These are phyloP conservation scores for Cistogaster globosa DNA, from an alignment of 2,888 invertebrate species.

Conservation along the genomic window DNA sequence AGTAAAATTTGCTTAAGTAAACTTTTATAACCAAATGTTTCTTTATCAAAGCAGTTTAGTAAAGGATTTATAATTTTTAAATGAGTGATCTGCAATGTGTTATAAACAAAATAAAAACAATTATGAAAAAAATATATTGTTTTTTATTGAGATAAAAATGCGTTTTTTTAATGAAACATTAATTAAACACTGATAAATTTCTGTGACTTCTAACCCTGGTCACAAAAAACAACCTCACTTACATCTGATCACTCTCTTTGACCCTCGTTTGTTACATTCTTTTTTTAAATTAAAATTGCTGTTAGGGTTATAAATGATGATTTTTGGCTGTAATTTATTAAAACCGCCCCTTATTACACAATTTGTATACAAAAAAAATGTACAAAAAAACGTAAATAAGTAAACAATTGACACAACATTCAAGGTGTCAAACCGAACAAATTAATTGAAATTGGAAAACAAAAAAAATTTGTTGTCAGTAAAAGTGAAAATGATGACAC, in stretches of 20 bases:
- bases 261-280: not conserved
- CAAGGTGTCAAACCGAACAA: slow-evolving; percentile 77
- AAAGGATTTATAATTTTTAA: not conserved
- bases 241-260: not conserved
- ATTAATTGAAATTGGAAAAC: slow-evolving; percentile 40
- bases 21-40: not conserved
- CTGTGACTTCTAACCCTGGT: not conserved
- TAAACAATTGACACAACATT: slow-evolving; percentile 65
- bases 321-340: slow-evolving; percentile 16
- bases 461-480: slow-evolving; percentile 54
- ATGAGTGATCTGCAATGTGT: too few relatives aligned
- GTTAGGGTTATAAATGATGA: slow-evolving; percentile 28
- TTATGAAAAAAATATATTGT: too few relatives aligned
- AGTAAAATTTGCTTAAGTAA: not conserved
- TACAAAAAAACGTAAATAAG: slow-evolving; percentile 30
- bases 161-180: too few relatives aligned
- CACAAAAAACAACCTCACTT: not conserved
- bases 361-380: slow-evolving; percentile 18
- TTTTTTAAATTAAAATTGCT: slow-evolving; percentile 18
- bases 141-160: too few relatives aligned
- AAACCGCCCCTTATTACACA: slow-evolving; percentile 40
- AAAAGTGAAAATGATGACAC: slow-evolving; percentile 78
- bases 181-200: too few relatives aligned
- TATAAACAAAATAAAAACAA: too few relatives aligned
- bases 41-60: not conserved